phyloP scores from a whole-genome alignment of 1,140 invertebrate genomes.

The Linepithema humile region DNA sequence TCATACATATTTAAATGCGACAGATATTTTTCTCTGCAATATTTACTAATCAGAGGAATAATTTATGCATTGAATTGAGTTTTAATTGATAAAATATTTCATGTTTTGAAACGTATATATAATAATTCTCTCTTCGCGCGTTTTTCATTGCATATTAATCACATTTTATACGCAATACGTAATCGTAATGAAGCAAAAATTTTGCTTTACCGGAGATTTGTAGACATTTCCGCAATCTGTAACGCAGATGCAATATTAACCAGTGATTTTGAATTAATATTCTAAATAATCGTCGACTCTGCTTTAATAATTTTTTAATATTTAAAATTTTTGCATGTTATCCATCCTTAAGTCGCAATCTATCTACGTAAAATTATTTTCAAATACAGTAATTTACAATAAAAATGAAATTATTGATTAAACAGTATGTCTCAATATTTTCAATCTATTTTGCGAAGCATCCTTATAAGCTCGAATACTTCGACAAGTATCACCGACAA shows the following conservation, averaged over 20 bases:
- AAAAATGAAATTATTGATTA: neutral
- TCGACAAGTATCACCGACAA: neutral
- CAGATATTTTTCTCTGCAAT: neutral
- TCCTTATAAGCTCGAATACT: neutral
- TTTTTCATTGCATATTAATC: neutral
- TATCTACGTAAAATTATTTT: neutral
- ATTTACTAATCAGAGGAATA: neutral
- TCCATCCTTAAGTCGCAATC: neutral
- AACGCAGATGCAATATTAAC: neutral
- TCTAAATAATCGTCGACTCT: neutral
- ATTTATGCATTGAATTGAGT: slow-evolving; percentile 16
- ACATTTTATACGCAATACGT: neutral
- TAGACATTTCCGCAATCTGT: neutral
- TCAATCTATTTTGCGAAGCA: neutral
- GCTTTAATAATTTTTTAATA: neutral
- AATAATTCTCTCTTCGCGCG: neutral
- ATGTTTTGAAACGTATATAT: neutral
- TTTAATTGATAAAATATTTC: slow-evolving; percentile 8
- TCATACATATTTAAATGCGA: neutral
- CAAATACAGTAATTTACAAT: neutral
- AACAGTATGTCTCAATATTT: neutral
- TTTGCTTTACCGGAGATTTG: neutral
- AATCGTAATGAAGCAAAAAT: neutral
- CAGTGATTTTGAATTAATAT: neutral
- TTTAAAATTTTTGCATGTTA: neutral